A percentile compares a stretch with the other conserved stretches of the same genome.
Evolutionary conservation across 2,888 invertebrate species (phyloP).

Genomic region (Nomada lathburiana): DNA sequence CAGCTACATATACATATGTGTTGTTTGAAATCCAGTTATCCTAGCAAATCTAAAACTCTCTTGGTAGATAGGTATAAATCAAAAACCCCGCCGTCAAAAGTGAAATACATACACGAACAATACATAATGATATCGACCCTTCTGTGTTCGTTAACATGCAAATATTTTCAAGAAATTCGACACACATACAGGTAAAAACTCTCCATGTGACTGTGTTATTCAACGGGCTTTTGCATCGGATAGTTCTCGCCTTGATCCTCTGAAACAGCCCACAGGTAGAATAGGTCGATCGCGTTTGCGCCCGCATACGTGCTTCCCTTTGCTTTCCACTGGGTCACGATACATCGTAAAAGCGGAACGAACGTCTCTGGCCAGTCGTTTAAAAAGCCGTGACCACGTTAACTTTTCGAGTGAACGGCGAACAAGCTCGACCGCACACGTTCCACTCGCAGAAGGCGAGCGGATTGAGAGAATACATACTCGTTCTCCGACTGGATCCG

Average conservation of each 20-base stretch:
- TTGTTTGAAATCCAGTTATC: no score
- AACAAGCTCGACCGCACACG: slow-evolving; percentile 25
- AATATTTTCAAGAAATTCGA: slow-evolving; percentile 1
- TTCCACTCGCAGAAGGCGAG: slow-evolving; percentile 3
- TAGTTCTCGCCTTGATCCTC: slow-evolving; percentile 48
- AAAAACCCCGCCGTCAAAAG: no score
- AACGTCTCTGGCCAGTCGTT: neutral
- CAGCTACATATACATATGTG: no score
- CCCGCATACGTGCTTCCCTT: neutral
- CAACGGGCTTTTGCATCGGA: neutral
- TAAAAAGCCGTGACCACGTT: slow-evolving; percentile 27
- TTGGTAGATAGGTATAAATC: no score
- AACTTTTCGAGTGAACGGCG: slow-evolving; percentile 39
- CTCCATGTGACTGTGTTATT: neutral
- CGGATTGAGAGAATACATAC: slow-evolving; percentile 3
- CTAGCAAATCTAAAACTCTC: no score
- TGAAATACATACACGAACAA: no score
- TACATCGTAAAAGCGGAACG: slow-evolving; percentile 30
- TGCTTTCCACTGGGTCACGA: slow-evolving; percentile 34
- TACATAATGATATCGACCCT: no score
- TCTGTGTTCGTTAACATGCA: no score
- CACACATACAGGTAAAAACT: neutral
- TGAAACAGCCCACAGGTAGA: neutral
- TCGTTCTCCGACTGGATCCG: slow-evolving; percentile 2
- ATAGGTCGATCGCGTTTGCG: slow-evolving; percentile 9